phyloP scores from a whole-genome alignment of 2,113 vertebrate species.

The Tinamus guttatus region DNA sequence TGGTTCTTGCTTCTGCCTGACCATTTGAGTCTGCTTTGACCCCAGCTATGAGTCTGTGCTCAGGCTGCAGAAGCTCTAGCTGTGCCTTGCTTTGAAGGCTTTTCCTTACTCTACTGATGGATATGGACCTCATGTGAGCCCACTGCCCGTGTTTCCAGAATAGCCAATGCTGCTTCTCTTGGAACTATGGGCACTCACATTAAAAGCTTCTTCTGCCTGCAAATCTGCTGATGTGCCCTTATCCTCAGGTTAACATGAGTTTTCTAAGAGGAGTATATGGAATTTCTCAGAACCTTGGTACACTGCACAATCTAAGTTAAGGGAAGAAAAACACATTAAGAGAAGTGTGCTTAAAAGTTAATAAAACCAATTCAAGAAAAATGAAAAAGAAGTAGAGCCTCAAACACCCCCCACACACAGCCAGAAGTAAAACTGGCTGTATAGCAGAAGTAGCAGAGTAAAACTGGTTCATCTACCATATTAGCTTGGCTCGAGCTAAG shows the following conservation, averaged over 20 bases:
- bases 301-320: neutral
- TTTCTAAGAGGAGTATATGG: neutral
- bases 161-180: neutral
- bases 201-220: neutral
- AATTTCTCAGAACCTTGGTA: neutral
- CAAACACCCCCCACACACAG: neutral
- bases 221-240: neutral
- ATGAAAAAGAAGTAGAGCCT: neutral
- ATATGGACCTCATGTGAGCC: accelerated
- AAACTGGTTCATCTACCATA: neutral
- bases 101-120: neutral
- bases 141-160: neutral
- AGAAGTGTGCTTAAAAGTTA: neutral
- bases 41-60: neutral
- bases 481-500: neutral
- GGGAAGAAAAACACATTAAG: neutral
- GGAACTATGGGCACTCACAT: neutral
- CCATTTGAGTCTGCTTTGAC: neutral
- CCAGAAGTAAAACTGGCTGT: neutral
- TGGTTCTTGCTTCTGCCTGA: accelerated
- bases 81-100: neutral
- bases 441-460: neutral
- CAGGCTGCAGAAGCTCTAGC: accelerated
- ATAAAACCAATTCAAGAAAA: neutral
- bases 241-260: neutral